phyloP scores from a whole-genome alignment of 2,888 invertebrate species.

The Tetanocera ferruginea region DNA sequence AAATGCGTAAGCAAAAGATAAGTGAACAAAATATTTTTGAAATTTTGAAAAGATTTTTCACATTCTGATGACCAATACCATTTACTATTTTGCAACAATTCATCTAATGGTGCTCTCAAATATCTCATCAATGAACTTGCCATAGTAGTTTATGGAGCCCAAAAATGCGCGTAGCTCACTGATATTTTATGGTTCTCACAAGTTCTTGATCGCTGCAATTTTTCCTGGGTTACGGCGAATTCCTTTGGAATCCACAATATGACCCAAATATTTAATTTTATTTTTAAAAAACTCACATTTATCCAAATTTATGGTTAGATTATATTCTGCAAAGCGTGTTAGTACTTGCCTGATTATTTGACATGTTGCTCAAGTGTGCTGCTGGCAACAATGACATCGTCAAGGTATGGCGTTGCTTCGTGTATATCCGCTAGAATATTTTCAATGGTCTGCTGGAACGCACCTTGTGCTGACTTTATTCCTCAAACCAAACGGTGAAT shows the following conservation, averaged over 20 bases:
- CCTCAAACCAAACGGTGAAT: slow-evolving; percentile 42
- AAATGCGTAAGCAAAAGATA: slow-evolving; percentile 41
- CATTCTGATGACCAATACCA: slow-evolving; percentile 42
- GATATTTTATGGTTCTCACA: slow-evolving; percentile 40
- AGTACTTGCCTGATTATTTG: slow-evolving; percentile 29
- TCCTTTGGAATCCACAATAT: slow-evolving; percentile 38
- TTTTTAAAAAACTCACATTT: slow-evolving; percentile 44
- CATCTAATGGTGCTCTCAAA: slow-evolving; percentile 38
- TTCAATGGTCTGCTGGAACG: slow-evolving; percentile 47
- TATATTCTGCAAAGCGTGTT: slow-evolving; percentile 35
- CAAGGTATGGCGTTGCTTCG: slow-evolving; percentile 40
- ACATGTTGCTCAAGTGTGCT: slow-evolving; percentile 39
- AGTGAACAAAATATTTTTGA: slow-evolving; percentile 44
- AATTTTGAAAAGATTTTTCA: slow-evolving; percentile 42
- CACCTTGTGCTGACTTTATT: slow-evolving; percentile 49
- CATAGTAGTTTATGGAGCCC: slow-evolving; percentile 45
- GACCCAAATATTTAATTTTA: slow-evolving; percentile 38
- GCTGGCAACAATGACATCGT: slow-evolving; percentile 47
- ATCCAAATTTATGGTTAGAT: slow-evolving; percentile 36
- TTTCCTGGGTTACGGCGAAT: slow-evolving; percentile 36
- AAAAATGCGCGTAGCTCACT: slow-evolving; percentile 40
- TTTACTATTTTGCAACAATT: slow-evolving; percentile 35
- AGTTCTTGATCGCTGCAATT: slow-evolving; percentile 30
- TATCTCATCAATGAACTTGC: slow-evolving; percentile 42
- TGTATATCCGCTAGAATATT: slow-evolving; percentile 42